Conservation (phyloP, 2,888 invertebrate genomes). For the Sthenelais limicola region DNA sequence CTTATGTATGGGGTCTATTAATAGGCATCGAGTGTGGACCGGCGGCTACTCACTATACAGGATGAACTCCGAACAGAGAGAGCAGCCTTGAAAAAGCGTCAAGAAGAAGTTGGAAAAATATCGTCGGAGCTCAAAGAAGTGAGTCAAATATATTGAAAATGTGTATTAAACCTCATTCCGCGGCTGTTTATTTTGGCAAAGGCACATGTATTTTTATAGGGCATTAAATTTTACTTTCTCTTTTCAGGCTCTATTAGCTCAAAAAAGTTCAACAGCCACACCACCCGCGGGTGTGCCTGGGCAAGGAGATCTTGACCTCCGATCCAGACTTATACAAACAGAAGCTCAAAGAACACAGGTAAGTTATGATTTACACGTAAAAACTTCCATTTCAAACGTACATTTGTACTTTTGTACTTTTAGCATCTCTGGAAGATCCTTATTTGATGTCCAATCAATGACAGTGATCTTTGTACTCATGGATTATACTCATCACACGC, state of each 20-base stretch:
- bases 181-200: neutral
- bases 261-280: slow-evolving; percentile 32
- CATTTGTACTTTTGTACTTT: too few relatives aligned
- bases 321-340: slow-evolving; percentile 55
- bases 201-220: neutral
- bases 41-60: slow-evolving; percentile 62
- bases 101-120: slow-evolving; percentile 60
- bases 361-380: too few relatives aligned
- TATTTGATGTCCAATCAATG: too few relatives aligned
- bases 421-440: too few relatives aligned
- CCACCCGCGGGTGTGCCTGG: slow-evolving; percentile 12
- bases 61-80: slow-evolving; percentile 63
- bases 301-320: slow-evolving; percentile 55
- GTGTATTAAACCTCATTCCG: neutral
- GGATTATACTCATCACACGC: too few relatives aligned
- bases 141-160: neutral
- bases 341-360: slow-evolving; percentile 56
- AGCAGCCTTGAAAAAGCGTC: slow-evolving; percentile 53
- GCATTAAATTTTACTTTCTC: neutral
- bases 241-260: slow-evolving; percentile 23
- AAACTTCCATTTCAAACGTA: too few relatives aligned
- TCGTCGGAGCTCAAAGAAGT: slow-evolving; percentile 57
- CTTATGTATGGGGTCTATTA: too few relatives aligned
- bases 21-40: slow-evolving; percentile 60
- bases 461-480: too few relatives aligned